Evolutionary conservation across 2,888 invertebrate genomes (phyloP).

Genomic region (Lacanobia oleracea): DNA sequence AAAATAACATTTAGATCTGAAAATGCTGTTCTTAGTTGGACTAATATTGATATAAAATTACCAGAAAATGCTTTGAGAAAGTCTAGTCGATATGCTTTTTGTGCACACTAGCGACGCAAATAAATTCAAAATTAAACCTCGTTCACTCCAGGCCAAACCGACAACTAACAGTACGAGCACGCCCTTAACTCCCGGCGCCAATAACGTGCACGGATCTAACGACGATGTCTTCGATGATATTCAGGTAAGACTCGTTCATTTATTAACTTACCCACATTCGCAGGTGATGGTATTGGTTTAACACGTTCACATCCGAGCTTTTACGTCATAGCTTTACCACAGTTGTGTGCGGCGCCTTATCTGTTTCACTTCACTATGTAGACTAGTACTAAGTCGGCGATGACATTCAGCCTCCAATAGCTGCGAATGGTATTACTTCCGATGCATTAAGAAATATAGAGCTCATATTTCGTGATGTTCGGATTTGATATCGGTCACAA

Average conservation of each 20-base stretch:
- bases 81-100: constrained; percentile 23
- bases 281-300: constrained; percentile 87
- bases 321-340: constrained; percentile 78
- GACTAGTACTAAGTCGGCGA: constrained; percentile 67
- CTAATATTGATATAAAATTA: constrained; percentile 7
- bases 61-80: constrained; percentile 19
- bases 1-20: constrained; percentile 41
- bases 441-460: constrained; percentile 85
- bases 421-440: constrained; percentile 72
- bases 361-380: constrained; percentile 72
- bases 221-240: constrained; percentile 89
- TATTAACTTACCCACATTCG: constrained; percentile 63
- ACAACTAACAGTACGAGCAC: constrained; percentile 87
- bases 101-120: constrained; percentile 35
- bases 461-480: constrained; percentile 87
- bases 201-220: constrained; percentile 85
- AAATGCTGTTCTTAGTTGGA: constrained; percentile 18
- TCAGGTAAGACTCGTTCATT: constrained; percentile 79
- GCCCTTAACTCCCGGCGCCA: constrained; percentile 83
- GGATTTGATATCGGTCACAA: constrained; percentile 73
- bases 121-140: constrained; percentile 60
- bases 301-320: constrained; percentile 89
- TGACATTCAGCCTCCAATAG: constrained; percentile 68
- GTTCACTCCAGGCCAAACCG: constrained; percentile 82
- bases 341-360: constrained; percentile 73